Evolutionary conservation across 2,888 invertebrate genomes (phyloP).

Genomic region (Drepana falcataria): DNA sequence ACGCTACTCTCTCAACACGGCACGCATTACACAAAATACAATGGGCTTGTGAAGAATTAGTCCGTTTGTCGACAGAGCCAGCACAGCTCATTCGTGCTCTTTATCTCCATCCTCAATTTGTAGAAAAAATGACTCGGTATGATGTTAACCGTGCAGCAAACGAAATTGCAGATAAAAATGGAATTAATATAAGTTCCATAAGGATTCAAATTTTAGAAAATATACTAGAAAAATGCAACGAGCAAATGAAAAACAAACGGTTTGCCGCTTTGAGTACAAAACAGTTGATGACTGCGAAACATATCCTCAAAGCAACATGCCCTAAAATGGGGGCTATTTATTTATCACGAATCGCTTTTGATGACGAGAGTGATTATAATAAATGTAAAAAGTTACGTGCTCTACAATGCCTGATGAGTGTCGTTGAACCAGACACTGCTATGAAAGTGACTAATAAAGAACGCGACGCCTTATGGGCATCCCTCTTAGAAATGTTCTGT

Average conservation of each 20-base stretch:
- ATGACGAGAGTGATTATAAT: constrained; percentile 66
- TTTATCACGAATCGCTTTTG: constrained; percentile 68
- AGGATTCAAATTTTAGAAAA: constrained; percentile 71
- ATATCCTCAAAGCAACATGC: constrained; percentile 71
- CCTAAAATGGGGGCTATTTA: constrained; percentile 75
- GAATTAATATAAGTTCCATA: constrained; percentile 66
- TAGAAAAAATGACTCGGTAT: constrained; percentile 58
- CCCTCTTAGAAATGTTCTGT: constrained; percentile 61
- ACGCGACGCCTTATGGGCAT: constrained; percentile 60
- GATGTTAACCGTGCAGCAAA: constrained; percentile 68
- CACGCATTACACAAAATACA: constrained; percentile 69
- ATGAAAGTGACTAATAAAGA: constrained; percentile 64
- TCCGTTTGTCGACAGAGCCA: constrained; percentile 64
- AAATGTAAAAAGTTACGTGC: constrained; percentile 70
- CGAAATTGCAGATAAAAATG: constrained; percentile 74
- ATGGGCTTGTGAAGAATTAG: constrained; percentile 68
- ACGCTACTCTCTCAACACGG: constrained; percentile 66
- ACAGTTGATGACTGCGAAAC: constrained; percentile 67
- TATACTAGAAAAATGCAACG: constrained; percentile 51
- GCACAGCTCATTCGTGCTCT: constrained; percentile 65
- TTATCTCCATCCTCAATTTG: constrained; percentile 65
- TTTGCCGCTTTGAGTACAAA: constrained; percentile 45
- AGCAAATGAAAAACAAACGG: constrained; percentile 39
- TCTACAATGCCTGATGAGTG: constrained; percentile 69
- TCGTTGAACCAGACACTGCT: constrained; percentile 65